phyloP scores from a whole-genome alignment of 2,113 vertebrate genomes.

The Antennarius striatus region DNA sequence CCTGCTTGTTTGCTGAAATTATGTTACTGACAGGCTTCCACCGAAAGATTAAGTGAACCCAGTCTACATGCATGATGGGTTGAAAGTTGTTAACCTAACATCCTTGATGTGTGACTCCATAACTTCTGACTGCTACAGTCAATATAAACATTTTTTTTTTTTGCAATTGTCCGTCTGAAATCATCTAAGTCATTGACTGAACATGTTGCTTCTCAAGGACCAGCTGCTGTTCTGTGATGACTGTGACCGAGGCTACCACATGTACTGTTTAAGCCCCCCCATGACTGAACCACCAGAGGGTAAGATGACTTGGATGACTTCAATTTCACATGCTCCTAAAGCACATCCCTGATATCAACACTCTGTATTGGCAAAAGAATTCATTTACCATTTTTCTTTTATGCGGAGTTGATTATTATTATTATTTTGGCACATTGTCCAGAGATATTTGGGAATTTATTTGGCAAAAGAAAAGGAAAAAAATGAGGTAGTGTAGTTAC shows the following conservation, averaged over 20 bases:
- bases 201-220: conserved; percentile 76
- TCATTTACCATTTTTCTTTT: no score
- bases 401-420: no score
- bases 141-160: background rate
- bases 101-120: no score
- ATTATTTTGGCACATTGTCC: no score
- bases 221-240: conserved; percentile 94
- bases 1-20: background rate
- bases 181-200: background rate
- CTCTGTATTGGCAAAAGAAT: background rate
- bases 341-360: background rate
- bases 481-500: no score
- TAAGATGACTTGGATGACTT: conserved; percentile 54
- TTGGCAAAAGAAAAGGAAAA: no score
- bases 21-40: background rate
- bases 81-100: no score
- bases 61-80: no score
- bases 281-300: conserved; percentile 95
- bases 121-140: no score
- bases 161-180: no score
- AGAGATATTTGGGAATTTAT: no score
- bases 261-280: conserved; percentile 92
- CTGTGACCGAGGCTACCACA: conserved; percentile 93
- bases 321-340: background rate
- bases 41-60: no score